Evolutionary conservation across 2,797 vertebrate genomes (phyloP).

Genomic region (Echeneis naucrates): DNA sequence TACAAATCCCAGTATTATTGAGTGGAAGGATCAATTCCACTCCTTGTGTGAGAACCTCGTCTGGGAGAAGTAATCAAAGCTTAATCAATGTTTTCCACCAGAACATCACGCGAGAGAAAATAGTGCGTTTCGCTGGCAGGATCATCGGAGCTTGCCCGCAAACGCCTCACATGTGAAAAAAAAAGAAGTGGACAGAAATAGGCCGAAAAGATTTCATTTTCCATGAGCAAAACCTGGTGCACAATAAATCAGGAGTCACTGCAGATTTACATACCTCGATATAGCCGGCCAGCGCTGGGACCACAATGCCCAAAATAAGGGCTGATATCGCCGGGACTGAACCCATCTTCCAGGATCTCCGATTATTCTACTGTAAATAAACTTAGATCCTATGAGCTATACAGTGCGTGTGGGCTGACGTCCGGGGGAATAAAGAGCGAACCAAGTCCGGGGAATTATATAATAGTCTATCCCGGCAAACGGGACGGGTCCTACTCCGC

Average conservation of each 20-base stretch:
- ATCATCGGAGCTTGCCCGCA: conserved; percentile 9
- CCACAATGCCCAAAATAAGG: conserved; percentile 85
- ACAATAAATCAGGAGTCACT: conserved; percentile 10
- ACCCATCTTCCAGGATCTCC: conserved; percentile 80
- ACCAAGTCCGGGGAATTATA: conserved; percentile 36
- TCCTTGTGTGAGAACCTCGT: conserved; percentile 16
- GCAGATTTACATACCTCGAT: conserved; percentile 86
- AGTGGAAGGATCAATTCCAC: conserved; percentile 1
- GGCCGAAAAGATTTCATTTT: conserved; percentile 22
- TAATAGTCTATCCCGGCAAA: conserved; percentile 29
- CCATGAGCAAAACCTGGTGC: not conserved
- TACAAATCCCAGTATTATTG: not conserved
- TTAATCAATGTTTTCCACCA: conserved; percentile 3
- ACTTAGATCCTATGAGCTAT: conserved; percentile 66
- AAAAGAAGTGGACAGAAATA: conserved; percentile 3
- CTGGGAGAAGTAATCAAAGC: not conserved
- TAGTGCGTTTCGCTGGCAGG: not conserved
- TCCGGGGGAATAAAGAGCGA: conserved; percentile 43
- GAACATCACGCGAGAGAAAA: conserved; percentile 13
- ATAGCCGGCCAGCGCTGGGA: conserved; percentile 89
- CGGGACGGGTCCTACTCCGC: conserved; percentile 50
- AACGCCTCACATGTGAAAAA: conserved; percentile 27
- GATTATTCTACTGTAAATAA: conserved; percentile 51
- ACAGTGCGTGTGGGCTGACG: conserved; percentile 14
- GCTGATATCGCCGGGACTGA: conserved; percentile 80